Evolutionary conservation across 2,797 vertebrate species (phyloP), one percentile per base, ranked within the genome.

Genomic region (Gymnocypris eckloni): DNA sequence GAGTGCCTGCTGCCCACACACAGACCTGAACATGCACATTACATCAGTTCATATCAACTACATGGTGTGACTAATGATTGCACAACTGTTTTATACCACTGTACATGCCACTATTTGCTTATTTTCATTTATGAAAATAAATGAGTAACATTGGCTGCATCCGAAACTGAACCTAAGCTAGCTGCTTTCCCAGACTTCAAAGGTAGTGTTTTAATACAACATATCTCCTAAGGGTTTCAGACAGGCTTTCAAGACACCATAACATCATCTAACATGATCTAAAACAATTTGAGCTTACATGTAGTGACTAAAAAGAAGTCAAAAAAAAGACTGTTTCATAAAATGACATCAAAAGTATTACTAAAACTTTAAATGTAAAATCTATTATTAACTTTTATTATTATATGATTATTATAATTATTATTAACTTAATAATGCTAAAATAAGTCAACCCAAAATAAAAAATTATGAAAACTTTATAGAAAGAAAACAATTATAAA

Each of bases 11-110:
- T 66, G 22, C 82, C 71, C 66, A 86, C 76, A 87, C 86, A 72
- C 81, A 71, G 80, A 77, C 75, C 75, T 25, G 50, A 86, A 71
- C 81, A 83, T 72, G 81, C 70, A 83, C 52, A 79, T 87, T 77
- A 87, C 86, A 77, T 64, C 81, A 66, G 45, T 41, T 50, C 39
- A 79, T 20, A 82, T 82, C 72, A 81, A 67, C 54, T 56, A 56
- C 85, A 82, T 54, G 61, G 22, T 59, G 25, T 76, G 70, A 85
- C 67, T 80, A 85, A 85, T 85, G 25, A 80, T 72, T 85, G 54
- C 84, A 64, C 67, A 72, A 72, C 67, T 80, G 4, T 79, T 85
- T 70, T 33, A 41, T 70, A 39, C 33, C 45, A 52, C 28, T 84
- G 25, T 48, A 28, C 73, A 15, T 56, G 20, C 28, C 37, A 54